Percentiles rank a stretch among this genome's conserved stretches.
Evolutionary conservation across 2,113 vertebrate species (phyloP).

Genomic region (Dasyornis broadbenti): DNA sequence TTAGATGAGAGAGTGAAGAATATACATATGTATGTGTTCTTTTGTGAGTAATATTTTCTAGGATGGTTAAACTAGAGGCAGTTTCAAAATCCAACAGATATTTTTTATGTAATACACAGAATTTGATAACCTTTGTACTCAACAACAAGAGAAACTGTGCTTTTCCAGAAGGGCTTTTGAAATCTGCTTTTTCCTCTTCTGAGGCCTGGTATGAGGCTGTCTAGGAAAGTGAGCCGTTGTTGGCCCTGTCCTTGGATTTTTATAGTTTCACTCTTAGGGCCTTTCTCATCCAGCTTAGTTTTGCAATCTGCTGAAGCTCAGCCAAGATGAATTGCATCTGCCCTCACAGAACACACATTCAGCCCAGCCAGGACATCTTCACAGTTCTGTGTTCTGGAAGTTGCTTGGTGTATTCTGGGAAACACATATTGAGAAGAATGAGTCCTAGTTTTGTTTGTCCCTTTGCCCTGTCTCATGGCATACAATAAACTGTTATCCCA

Average conservation of each 20-base stretch:
- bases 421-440: not conserved
- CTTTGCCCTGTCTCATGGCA: not conserved
- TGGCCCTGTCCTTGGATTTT: not conserved
- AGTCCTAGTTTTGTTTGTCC: not conserved
- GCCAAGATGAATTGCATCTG: not conserved
- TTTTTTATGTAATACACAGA: not conserved
- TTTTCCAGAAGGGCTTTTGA: not conserved
- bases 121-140: not conserved
- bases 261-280: not conserved
- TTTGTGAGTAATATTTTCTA: not conserved
- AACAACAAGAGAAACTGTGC: not conserved
- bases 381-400: not conserved
- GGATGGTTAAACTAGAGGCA: not conserved
- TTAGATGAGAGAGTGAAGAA: not conserved
- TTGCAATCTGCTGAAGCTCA: slow-evolving; percentile 7
- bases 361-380: not conserved
- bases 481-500: not conserved
- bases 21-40: not conserved
- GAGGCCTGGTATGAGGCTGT: not conserved
- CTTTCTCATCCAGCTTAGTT: not conserved
- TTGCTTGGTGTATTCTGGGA: not conserved
- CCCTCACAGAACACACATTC: not conserved
- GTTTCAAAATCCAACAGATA: not conserved
- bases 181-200: not conserved
- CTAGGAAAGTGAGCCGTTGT: slow-evolving; percentile 30